Evolutionary conservation across 2,797 vertebrate genomes (phyloP), one percentile per base, ranked within the genome.

Genomic region (Scolopax bukidnonensis): DNA sequence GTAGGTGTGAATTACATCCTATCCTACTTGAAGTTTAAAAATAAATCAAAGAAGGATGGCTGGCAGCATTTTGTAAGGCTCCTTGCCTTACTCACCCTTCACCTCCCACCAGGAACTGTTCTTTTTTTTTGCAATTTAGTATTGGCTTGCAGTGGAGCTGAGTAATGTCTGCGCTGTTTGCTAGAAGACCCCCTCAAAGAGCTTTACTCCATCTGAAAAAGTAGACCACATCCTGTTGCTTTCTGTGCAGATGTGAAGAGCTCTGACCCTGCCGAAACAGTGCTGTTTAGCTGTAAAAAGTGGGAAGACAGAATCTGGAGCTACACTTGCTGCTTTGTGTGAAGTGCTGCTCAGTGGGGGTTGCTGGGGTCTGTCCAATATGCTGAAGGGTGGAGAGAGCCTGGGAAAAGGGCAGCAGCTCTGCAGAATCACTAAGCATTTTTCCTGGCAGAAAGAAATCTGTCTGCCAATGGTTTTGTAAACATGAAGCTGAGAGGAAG

Each of bases 21-120:
- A 94, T 83, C 94, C 91, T 84, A 94, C 90, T 94, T 94, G 81
- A 96, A 89, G 90, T 92, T 96, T 94, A 95, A 96, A 95, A 97
- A 96, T 94, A 95, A 96, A 93, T 92, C 91, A 94, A 94, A 92
- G 79, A 64, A 88, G 53, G 74, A 77, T 0, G 1, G 60, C 91
- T 95, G 90, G 87, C 80, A 94, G 83, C 74, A 40, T 84, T 95
- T 87, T 93, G 85, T 90, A 71, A 85, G 88, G 48, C 74, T 96
- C 53, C 86, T 94, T 85, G 86, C 94, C 91, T 92, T 89, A 87
- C 76, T 97, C 73, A 81, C 91, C 91, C 95, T 90, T 95, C 88
- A 90, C 95, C 90, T 95, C 95, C 94, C 88, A 95, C 93, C 75
- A 90, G 96, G 87, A 96, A 24, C 70, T 91, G 77, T 59, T 90